Evolutionary conservation across 2,888 invertebrate species (phyloP).

Genomic region (Chaitophorus viminalis): DNA sequence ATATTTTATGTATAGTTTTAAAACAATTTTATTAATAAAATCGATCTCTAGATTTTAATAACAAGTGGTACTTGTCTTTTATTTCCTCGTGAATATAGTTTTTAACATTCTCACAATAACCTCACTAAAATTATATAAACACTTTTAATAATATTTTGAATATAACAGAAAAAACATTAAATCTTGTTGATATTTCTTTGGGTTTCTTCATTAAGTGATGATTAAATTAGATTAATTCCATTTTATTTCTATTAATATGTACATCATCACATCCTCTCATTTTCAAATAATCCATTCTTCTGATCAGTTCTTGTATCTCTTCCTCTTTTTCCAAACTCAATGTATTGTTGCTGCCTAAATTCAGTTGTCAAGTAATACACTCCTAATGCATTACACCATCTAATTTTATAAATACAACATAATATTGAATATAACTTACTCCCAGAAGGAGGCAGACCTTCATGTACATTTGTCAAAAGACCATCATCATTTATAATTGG

Average conservation of each 20-base stretch:
- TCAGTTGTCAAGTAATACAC: conserved; percentile 50
- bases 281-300: conserved; percentile 46
- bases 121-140: not conserved
- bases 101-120: not conserved
- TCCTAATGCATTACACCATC: conserved; percentile 59
- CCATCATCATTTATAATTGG: conserved; percentile 68
- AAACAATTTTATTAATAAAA: not conserved
- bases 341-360: conserved; percentile 28
- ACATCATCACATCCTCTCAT: conserved; percentile 9
- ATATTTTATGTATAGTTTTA: not conserved
- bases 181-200: not conserved
- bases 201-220: not conserved
- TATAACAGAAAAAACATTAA: too few relatives aligned
- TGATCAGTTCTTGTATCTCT: conserved; percentile 34
- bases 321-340: conserved; percentile 34
- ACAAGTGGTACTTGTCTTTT: not conserved
- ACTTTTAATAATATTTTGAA: not conserved
- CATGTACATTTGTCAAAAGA: conserved; percentile 80
- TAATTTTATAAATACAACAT: not conserved
- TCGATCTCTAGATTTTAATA: not conserved
- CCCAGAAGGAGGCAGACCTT: conserved; percentile 70
- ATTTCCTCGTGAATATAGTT: not conserved
- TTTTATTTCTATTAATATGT: conserved; percentile 41
- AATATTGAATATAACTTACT: conserved; percentile 65
- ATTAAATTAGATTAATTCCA: not conserved